Percentiles rank a stretch among this genome's conserved stretches.
Conservation (phyloP, 2,888 invertebrate species). For the Zeuzera pyrina region DNA sequence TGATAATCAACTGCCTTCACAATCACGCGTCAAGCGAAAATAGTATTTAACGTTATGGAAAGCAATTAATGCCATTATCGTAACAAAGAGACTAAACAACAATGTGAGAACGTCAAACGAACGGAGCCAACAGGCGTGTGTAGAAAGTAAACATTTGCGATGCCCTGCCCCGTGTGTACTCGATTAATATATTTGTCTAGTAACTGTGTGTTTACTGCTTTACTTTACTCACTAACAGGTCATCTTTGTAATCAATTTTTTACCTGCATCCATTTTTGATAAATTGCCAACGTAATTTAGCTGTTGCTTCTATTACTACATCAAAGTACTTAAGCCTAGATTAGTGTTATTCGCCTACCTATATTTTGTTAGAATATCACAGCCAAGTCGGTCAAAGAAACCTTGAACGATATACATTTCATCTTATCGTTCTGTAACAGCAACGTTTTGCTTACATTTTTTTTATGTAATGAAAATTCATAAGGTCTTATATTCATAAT, state of each 20-base stretch:
- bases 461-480: too few species aligned
- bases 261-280: conserved; percentile 14
- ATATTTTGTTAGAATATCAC: not conserved
- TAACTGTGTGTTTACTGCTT: conserved; percentile 28
- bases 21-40: too few species aligned
- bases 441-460: too few species aligned
- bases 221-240: too few species aligned
- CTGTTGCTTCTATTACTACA: conserved; percentile 8
- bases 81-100: conserved; percentile 50
- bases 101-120: conserved; percentile 26
- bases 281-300: conserved; percentile 13
- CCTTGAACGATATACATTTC: not conserved
- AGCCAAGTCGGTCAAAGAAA: conserved; percentile 1
- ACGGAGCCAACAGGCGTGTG: conserved; percentile 28
- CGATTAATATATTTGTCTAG: conserved; percentile 37
- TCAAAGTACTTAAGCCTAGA: conserved; percentile 9
- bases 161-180: conserved; percentile 34
- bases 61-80: conserved; percentile 60
- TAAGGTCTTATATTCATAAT: too few species aligned
- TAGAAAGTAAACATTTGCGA: conserved; percentile 43
- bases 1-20: too few species aligned
- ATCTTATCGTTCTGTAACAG: not conserved
- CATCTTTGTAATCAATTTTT: conserved; percentile 7
- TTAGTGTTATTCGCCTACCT: too few species aligned
- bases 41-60: conserved; percentile 3